Base-by-base conservation (phyloP, 2,797 vertebrate genomes). In the Ispidina picta region DNA sequence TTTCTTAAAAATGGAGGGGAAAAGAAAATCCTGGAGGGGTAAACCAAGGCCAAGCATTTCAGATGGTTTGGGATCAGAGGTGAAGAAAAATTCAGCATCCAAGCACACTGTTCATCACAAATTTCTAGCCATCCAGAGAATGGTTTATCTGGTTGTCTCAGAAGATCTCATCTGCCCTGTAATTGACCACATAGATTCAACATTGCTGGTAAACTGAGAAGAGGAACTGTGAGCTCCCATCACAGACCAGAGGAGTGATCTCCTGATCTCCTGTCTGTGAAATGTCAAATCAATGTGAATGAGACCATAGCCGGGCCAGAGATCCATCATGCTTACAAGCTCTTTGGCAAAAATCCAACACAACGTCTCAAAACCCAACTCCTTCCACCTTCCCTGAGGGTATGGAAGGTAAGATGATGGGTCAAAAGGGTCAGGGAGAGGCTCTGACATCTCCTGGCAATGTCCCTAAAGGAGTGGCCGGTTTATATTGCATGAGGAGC, bases 1-100 rank as follows among this genome's bases (percentile, higher is more conserved):
- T 93, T 86, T 37, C 88, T 94, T 86, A 55, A 83, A 96, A 94
- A 85, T 35, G 44, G 81, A 92, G 31, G 51, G 44, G 56, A 87
- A 92, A 84, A 86, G 77, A 77, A 79, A 92, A 91, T 28, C 35
- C 72, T 74, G 25, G 29, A 62, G 83, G 21, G 23, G 20, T 56
- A 86, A 86, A 81, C 9, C 10, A 88, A 44, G 19, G 43, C 51
- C 78, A 87, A 85, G 29, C 23, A 35, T 82, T 92, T 84, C 78
- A 77, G 31, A 18, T 22, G n/a, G 15, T 75, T 86, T 62, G 65
- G 59, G 48, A 49, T 49, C 46, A 86, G 76, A 86, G 71, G 52
- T 52, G 59, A 48, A 49, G 60, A 74, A 60, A 71, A 70, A 71
- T 74, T 82, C 49, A 23, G 25, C 28, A 49, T 49, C 46, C 68